Base-by-base conservation (phyloP, 1,140 invertebrate genomes). In the Lucilia sericata region DNA sequence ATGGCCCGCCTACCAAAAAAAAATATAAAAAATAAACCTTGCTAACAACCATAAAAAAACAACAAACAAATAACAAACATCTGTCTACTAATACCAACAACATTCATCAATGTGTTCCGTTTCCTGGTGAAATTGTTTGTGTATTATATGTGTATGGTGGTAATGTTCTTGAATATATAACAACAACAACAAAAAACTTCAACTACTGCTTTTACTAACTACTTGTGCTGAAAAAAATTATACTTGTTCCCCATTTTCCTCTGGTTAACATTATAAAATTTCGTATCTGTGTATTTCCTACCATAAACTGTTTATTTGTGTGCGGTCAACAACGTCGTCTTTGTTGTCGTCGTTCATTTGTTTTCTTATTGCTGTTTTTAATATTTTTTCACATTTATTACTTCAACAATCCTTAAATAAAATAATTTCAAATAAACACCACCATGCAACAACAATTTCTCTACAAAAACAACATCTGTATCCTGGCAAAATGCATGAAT, bases 1-100 rank as follows among this genome's bases (percentile, higher is more conserved):
- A 86, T 70, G 84, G 84, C 85, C 83, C 85, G 83, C 75, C 86
- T 85, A 84, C 65, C n/a, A n/a, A 80, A 86, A 81, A 84, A 84
- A 76, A 25, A 21, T 21, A n/a, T n/a, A n/a, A n/a, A n/a, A n/a
- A n/a, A n/a, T n/a, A 25, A 34, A 76, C 36, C n/a, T 36, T 76
- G 74, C 36, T 34, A 36, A 76, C 30, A 76, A 36, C 30, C 74
- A 42, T 36, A 34, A 76, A 4, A 36, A 14, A 34, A 34, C n/a
- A n/a, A 34, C 12, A 34, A 34, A 76, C 84, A 83, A 86, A n/a
- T 83, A 83, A 86, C 84, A 25, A 80, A 83, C 86, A 83, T 55
- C 81, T 25, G 51, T 82, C 76, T 70, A 81, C 42, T 25, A 86
- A 60, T 76, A 85, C 78, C n/a, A 49, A 84, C 70, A 83, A 65